Evolutionary conservation across 2,113 vertebrate genomes (phyloP).

Genomic region (Python bivittatus): DNA sequence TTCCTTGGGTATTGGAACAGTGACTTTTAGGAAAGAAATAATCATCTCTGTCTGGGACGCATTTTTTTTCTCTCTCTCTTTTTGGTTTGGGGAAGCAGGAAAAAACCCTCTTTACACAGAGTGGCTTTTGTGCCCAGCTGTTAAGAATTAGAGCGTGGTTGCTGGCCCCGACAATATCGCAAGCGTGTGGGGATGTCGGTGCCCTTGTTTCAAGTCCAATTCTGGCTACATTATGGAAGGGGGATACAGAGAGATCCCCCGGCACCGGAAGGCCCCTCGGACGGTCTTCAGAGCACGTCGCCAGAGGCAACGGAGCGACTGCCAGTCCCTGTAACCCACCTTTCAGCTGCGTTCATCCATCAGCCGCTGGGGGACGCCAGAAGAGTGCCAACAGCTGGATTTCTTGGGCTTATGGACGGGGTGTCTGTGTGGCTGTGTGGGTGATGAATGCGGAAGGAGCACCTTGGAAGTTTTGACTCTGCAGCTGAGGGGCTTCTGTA

Average conservation of each 20-base stretch:
- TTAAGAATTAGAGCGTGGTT: neutral
- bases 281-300: too few relatives aligned
- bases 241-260: neutral
- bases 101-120: neutral
- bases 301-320: too few relatives aligned
- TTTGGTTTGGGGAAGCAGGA: neutral
- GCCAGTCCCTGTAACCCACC: neutral
- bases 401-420: too few relatives aligned
- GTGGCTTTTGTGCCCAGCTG: neutral
- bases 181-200: neutral
- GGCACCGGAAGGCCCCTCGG: too few relatives aligned
- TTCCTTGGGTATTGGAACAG: neutral
- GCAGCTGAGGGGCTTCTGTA: too few relatives aligned
- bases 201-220: too few relatives aligned
- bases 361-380: neutral
- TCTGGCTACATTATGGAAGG: neutral
- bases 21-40: neutral
- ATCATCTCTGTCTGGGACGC: neutral
- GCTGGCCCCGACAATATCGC: neutral
- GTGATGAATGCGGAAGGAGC: neutral
- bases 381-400: too few relatives aligned
- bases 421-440: too few relatives aligned
- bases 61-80: accelerated
- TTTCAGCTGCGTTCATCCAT: neutral
- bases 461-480: too few relatives aligned